These are phyloP conservation scores for Seriola dumerili DNA, from an alignment of 2,113 vertebrate genomes.

Conservation along the genomic window DNA sequence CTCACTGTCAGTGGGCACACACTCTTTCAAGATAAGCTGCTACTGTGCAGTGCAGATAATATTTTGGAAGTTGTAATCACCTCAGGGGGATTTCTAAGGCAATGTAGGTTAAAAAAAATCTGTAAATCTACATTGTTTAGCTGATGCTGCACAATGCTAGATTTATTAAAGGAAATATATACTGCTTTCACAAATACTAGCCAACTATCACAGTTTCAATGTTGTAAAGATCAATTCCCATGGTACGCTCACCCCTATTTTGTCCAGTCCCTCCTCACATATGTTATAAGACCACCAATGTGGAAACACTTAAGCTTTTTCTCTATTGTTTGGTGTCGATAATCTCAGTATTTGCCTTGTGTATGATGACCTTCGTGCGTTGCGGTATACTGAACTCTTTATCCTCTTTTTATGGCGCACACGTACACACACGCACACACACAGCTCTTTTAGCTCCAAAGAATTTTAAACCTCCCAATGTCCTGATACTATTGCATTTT, in stretches of 20 bases:
- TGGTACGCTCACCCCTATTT: conserved; percentile 3
- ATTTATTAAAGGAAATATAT: neutral
- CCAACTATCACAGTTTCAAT: neutral
- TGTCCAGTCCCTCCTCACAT: neutral
- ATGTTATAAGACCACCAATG: conserved; percentile 26
- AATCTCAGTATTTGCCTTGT: conserved; percentile 52
- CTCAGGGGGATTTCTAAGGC: conserved; percentile 27
- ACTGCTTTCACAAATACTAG: neutral
- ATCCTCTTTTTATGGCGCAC: conserved; percentile 61
- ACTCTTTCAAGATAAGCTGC: conserved; percentile 22
- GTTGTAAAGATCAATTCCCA: neutral
- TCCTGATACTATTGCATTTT: conserved; percentile 77
- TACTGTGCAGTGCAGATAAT: conserved; percentile 35
- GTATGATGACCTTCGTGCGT: conserved; percentile 56
- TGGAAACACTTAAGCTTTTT: conserved; percentile 24
- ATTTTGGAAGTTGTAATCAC: conserved; percentile 41
- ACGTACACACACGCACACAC: conserved; percentile 38
- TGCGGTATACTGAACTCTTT: conserved; percentile 59
- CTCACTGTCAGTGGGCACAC: neutral
- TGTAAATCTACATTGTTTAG: conserved; percentile 31
- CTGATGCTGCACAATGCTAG: conserved; percentile 10
- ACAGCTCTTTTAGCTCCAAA: conserved; percentile 61
- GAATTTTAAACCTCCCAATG: conserved; percentile 80
- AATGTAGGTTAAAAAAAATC: conserved; percentile 9
- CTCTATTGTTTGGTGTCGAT: conserved; percentile 51